Base-by-base conservation (phyloP, 2,113 vertebrate genomes). In the Lucifuga dentata region DNA sequence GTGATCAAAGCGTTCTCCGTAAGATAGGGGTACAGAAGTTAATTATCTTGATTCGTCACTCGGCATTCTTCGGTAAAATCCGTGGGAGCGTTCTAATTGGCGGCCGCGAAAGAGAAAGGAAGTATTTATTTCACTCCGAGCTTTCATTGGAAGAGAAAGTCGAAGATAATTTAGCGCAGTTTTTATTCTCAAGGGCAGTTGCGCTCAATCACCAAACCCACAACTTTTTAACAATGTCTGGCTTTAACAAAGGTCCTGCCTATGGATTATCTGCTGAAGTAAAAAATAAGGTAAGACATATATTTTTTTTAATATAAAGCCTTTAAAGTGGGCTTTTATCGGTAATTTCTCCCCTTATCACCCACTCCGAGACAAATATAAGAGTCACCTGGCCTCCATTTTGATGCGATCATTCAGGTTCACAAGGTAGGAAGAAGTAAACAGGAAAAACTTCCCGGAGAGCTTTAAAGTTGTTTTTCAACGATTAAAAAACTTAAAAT, bases 261-360 rank as follows among this genome's bases (percentile, higher is more conserved):
- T 93, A 90, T 57, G 92, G 92, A 13, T 76, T 92, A 63, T 87
- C 91, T n/a, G 92, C 92, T 10, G 92, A 93, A 64, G 90, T 93
- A 1, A 93, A 87, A 70, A 93, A 83, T 78, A 92, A 92, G 88
- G 92, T 93, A 77, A 2, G 87, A n/a, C n/a, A n/a, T 81, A 2
- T 13, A 2, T 1, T 11, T 3, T 1, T 5, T 21, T 24, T 32
- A n/a, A n/a, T 16, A 12, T 8, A 2, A 2, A 11, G 39, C 26
- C 5, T 3, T 10, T 7, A 26, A 51, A 23, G 5, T 39, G 3
- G 45, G 7, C 3, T 64, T 11, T 1, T 15, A 6, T 39, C 15
- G 13, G n/a, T n/a, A 77, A 69, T 21, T 67, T 68, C 68, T 50
- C 16, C 8, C 16, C 12, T 5, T 29, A 13, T 44, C 60, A 13